Evolutionary conservation across 2,797 vertebrate species (phyloP).

Genomic region (Chromis chromis): DNA sequence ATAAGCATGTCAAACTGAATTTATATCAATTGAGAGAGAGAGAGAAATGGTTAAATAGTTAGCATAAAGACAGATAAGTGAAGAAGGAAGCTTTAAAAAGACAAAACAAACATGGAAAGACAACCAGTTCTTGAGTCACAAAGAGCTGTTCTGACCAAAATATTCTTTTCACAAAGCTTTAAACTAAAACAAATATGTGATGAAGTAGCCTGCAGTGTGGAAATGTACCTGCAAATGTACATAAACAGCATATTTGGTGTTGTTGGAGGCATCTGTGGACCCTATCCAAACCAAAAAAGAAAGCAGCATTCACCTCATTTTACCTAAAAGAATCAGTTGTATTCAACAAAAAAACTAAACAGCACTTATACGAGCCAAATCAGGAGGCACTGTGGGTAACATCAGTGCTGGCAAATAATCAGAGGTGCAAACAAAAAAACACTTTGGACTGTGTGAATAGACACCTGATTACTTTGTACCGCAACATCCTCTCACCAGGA

Average conservation of each 20-base stretch:
- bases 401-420: background rate
- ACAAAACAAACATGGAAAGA: background rate
- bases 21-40: background rate
- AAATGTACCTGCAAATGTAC: background rate
- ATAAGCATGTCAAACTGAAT: background rate
- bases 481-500: background rate
- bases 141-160: background rate
- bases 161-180: background rate
- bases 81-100: background rate
- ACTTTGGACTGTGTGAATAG: background rate
- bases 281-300: background rate
- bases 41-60: background rate
- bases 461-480: background rate
- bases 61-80: no score
- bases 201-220: background rate
- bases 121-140: background rate
- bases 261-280: background rate
- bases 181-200: background rate
- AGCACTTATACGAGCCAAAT: background rate
- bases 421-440: slow-evolving; percentile 8
- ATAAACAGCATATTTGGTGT: background rate
- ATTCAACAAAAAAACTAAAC: background rate
- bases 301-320: background rate
- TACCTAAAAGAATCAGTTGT: background rate
- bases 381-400: background rate